Percentiles rank a stretch among this genome's conserved stretches.
phyloP scores from a whole-genome alignment of 2,888 invertebrate species.

The Chamaedrilus cognettii region DNA sequence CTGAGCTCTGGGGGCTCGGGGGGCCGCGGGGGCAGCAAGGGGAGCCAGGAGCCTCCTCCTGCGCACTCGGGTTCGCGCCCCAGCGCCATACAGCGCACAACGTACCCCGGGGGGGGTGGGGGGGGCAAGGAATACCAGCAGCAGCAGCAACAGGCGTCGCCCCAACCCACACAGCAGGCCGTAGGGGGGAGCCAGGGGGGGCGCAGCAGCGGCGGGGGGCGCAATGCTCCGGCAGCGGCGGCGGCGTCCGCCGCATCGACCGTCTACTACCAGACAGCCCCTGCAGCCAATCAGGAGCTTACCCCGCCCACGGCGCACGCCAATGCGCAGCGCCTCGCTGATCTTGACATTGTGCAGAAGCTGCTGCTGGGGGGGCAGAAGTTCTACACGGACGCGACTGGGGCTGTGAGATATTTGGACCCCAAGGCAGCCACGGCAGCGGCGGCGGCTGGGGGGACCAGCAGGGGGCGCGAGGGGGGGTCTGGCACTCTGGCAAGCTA shows the following conservation, averaged over 20 bases:
- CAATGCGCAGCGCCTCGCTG: conserved; percentile 7
- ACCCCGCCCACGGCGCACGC: conserved; percentile 14
- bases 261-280: conserved; percentile 2
- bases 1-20: neutral
- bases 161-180: neutral
- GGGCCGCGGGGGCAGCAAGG: neutral
- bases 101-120: too few relatives aligned
- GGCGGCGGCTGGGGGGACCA: conserved; percentile 1
- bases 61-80: conserved; percentile 46
- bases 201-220: neutral
- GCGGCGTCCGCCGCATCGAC: too few relatives aligned
- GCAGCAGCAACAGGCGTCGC: neutral
- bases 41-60: conserved; percentile 44
- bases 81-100: neutral
- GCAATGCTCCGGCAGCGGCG: neutral
- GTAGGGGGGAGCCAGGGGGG: neutral
- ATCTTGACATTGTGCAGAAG: neutral
- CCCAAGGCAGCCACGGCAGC: conserved; percentile 1
- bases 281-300: too few relatives aligned
- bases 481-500: neutral
- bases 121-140: neutral
- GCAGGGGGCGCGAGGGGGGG: neutral
- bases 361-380: neutral
- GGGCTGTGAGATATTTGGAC: conserved; percentile 3
- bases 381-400: neutral